Base-by-base conservation (phyloP, 1,140 invertebrate genomes). In the Drosophila sp. region DNA sequence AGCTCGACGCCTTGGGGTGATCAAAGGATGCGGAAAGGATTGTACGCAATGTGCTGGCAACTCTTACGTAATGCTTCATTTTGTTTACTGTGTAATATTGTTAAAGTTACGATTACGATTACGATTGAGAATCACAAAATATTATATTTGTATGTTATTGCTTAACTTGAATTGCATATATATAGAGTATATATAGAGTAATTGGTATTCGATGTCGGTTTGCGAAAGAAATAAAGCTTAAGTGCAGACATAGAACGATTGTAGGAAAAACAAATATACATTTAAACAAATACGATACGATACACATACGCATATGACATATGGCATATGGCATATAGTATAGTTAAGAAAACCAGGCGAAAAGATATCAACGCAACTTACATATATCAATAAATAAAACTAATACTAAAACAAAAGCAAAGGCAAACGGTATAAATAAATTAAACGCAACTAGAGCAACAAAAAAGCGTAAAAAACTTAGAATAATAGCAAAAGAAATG, bases 311-410 rank as follows among this genome's bases (percentile, higher is more conserved):
- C 34, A 73, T 38, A 48, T 57, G 54, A n/a, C n/a, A n/a, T n/a
- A n/a, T n/a, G n/a, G 64, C 46, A 72, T 71, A 67, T 50, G 61
- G 41, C 36, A 79, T 61, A 72, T 64, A 53, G 34, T 43, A 45
- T 59, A 51, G 36, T 41, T 72, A 66, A 72, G 53, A 5, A 13
- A 66, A 57, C 43, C 61, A 62, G 48, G 48, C 48, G 67, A 72
- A 59, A 38, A 13, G 50, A 87, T 87, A 86, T 86, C 81, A 86
- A 72, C 69, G 82, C 81, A 86, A 86, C 75, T 64, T 76, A 82
- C 71, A 86, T 82, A 86, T 86, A 87, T 83, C 77, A 70, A 66
- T 45, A 66, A 34, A 16, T 21, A 50, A 18, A 54, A 34, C 34
- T 27, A 36, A 27, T 45, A 32, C n/a, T 9, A 4, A 53, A 25